A percentile compares a stretch with the other conserved stretches of the same genome.
Evolutionary conservation across 2,797 vertebrate species (phyloP).

Genomic region (Numenius phaeopus): DNA sequence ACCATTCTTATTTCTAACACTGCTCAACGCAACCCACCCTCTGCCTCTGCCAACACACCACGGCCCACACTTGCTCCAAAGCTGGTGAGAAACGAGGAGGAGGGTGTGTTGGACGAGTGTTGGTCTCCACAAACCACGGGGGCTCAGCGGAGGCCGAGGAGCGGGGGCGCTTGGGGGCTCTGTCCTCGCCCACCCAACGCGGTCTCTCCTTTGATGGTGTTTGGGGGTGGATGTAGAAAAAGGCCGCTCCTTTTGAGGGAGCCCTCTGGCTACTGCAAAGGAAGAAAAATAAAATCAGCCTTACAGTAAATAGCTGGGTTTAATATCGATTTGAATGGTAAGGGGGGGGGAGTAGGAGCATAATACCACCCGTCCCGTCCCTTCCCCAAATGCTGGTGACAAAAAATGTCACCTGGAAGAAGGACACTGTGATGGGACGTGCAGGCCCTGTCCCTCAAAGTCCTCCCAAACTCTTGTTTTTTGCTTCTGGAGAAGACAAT

Average conservation of each 20-base stretch:
- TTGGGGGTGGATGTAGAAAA: background rate
- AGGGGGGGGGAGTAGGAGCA: background rate
- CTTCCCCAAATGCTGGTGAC: background rate
- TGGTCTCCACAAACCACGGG: background rate
- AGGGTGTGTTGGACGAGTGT: rapidly evolving
- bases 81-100: background rate
- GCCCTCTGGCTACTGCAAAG: background rate
- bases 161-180: background rate
- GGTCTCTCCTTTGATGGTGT: background rate
- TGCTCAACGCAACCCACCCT: background rate
- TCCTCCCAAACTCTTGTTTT: background rate
- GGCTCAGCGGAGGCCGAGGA: background rate
- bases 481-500: background rate
- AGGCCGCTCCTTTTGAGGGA: background rate
- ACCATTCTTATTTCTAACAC: background rate
- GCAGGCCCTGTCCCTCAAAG: background rate
- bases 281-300: background rate
- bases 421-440: background rate
- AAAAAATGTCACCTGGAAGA: background rate
- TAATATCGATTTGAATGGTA: background rate
- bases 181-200: rapidly evolving
- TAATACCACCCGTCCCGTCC: background rate
- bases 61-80: rapidly evolving
- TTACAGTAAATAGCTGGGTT: background rate
- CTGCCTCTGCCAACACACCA: rapidly evolving